Evolutionary conservation across 1,140 invertebrate genomes (phyloP), one percentile per base, ranked within the genome.

Genomic region (Zaprionus ornatus): DNA sequence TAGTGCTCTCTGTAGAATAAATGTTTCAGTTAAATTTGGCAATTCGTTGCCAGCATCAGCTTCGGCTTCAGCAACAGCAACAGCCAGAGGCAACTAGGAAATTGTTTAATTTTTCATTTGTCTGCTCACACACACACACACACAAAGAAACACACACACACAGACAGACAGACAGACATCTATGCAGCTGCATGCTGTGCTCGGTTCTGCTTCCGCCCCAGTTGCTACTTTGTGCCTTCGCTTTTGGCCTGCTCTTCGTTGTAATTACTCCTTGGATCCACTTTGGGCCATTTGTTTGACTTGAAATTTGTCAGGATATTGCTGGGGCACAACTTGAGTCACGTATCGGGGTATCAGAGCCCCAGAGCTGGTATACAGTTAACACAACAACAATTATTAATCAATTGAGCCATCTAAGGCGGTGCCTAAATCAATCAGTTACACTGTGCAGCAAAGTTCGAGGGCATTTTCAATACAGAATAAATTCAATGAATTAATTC

Each of bases 61-160:
- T 45, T 23, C 71, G 80, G n/a, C n/a, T n/a, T 27, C 27, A 27
- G 25, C 27, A 7, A 0, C 27, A 29, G 42, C 66, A 56, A 40
- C 45, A 82, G 77, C 71, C 65, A 29, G 21, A 56, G 67, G 66
- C 68, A 68, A 42, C 68, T 63, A 75, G 68, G 37, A 90, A 90
- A 90, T 90, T 90, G 85, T 90, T 90, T 88, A 90, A 90, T 90
- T 90, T 90, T 90, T 90, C 86, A 90, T 90, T 79, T 80, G 67
- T 69, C 54, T 78, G 75, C 55, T 27, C 25, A 40, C 25, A 45
- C n/a, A 75, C 27, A 79, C 29, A 79, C 19, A 52, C 13, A 57
- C 17, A 55, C 32, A 65, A n/a, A 62, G 25, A 71, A 3, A 42
- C 3, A 45, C 1, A 74, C 42, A 66, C 13, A 57, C 17, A 55